A percentile compares a stretch with the other conserved stretches of the same genome.
These are phyloP conservation scores for Prinia subflava DNA, from an alignment of 2,113 vertebrate species.

Conservation along the genomic window DNA sequence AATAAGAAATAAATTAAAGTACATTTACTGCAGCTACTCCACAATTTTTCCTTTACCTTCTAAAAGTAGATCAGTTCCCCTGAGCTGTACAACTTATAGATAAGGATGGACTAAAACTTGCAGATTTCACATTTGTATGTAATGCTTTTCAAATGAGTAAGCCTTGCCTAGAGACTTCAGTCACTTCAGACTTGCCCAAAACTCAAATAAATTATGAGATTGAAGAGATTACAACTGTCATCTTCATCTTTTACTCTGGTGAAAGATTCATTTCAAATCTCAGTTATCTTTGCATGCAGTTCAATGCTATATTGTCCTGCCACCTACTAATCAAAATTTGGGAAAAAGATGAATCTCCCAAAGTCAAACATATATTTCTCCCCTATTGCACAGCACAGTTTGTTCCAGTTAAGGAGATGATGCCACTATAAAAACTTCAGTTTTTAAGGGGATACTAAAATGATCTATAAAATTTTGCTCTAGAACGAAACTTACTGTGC, in stretches of 20 bases:
- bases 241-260: constrained; percentile 38
- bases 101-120: constrained; percentile 45
- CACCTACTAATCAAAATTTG: constrained; percentile 62
- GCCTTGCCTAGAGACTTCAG: constrained; percentile 19
- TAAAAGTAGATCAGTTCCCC: not conserved
- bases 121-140: not conserved
- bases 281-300: constrained; percentile 44
- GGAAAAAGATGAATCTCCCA: constrained; percentile 38
- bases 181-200: constrained; percentile 50
- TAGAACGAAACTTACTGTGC: not conserved
- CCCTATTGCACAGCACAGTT: constrained; percentile 32
- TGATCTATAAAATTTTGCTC: not conserved
- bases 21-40: not conserved
- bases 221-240: constrained; percentile 64
- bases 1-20: not conserved
- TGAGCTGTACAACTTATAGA: constrained; percentile 29
- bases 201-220: constrained; percentile 66
- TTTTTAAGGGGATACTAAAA: constrained; percentile 15
- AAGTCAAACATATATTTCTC: constrained; percentile 47
- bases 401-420: not conserved
- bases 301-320: constrained; percentile 51
- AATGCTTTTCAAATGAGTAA: constrained; percentile 48
- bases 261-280: constrained; percentile 61
- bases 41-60: not conserved
- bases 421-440: not conserved